A percentile compares a stretch with the other conserved stretches of the same genome.
phyloP scores from a whole-genome alignment of 2,797 vertebrate species.

The Triplophysa yarkandensis region DNA sequence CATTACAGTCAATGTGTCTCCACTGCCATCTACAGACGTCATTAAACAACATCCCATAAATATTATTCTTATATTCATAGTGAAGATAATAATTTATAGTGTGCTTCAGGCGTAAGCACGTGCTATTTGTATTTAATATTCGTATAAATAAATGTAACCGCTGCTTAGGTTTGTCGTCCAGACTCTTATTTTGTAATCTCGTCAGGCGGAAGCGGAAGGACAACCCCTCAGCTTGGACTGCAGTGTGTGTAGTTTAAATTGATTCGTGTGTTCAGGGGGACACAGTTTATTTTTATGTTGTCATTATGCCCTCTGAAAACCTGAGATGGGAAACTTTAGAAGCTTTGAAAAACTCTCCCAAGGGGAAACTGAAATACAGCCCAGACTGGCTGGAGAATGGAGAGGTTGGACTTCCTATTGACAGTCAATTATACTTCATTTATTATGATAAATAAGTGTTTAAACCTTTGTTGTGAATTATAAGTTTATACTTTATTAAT shows the following conservation, averaged over 20 bases:
- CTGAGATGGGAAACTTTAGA: slow-evolving; percentile 72
- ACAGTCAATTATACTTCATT: not conserved
- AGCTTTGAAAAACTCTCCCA: slow-evolving; percentile 73
- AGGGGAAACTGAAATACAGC: slow-evolving; percentile 70
- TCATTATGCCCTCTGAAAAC: slow-evolving; percentile 67
- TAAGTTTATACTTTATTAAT: too few species aligned
- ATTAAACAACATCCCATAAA: not conserved
- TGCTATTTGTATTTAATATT: not conserved
- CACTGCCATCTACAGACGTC: slow-evolving; percentile 10
- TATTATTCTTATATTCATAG: not conserved
- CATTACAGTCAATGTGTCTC: not conserved
- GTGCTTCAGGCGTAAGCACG: not conserved
- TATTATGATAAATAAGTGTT: too few species aligned
- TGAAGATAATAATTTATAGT: not conserved
- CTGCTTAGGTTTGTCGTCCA: not conserved
- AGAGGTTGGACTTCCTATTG: slow-evolving; percentile 64
- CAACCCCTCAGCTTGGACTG: not conserved
- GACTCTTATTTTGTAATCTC: slow-evolving; percentile 42
- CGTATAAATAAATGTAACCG: too few species aligned
- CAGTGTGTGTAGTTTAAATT: not conserved
- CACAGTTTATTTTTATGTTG: not conserved
- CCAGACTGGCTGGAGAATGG: slow-evolving; percentile 69
- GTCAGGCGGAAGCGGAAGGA: not conserved
- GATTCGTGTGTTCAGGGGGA: not conserved
- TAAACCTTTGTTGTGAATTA: too few species aligned